These are phyloP conservation scores for Aricia artaxerxes DNA, from an alignment of 2,888 invertebrate genomes.

Conservation along the genomic window DNA sequence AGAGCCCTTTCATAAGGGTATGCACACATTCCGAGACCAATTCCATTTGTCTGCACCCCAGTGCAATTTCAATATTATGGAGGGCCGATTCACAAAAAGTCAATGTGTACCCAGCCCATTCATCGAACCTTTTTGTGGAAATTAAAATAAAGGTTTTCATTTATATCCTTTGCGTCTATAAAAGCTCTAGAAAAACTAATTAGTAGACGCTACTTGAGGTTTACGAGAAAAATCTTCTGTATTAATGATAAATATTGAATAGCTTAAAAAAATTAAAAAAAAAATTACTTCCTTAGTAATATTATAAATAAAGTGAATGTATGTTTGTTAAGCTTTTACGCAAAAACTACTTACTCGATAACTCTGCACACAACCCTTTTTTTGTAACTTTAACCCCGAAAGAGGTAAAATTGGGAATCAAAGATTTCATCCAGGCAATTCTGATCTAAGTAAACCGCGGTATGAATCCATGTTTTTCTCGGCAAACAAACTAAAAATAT, in stretches of 20 bases:
- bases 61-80: slow-evolving; percentile 28
- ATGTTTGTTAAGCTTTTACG: too few species aligned
- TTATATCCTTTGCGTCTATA: not conserved
- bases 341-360: too few species aligned
- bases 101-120: not conserved
- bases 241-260: not conserved
- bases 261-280: too few species aligned
- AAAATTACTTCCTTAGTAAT: too few species aligned
- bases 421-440: too few species aligned
- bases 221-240: too few species aligned
- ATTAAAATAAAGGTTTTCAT: slow-evolving; percentile 26
- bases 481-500: not conserved
- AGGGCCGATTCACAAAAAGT: slow-evolving; percentile 3
- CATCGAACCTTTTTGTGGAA: slow-evolving; percentile 19
- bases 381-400: too few species aligned
- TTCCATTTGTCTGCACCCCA: slow-evolving; percentile 28
- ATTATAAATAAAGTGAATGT: too few species aligned
- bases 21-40: slow-evolving; percentile 12
- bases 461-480: not conserved
- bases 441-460: too few species aligned
- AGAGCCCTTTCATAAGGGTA: not conserved
- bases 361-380: too few species aligned
- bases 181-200: not conserved
- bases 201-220: not conserved
- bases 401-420: too few species aligned